Evolutionary conservation across 1,140 invertebrate genomes (phyloP).

Genomic region (Bombus huntii): DNA sequence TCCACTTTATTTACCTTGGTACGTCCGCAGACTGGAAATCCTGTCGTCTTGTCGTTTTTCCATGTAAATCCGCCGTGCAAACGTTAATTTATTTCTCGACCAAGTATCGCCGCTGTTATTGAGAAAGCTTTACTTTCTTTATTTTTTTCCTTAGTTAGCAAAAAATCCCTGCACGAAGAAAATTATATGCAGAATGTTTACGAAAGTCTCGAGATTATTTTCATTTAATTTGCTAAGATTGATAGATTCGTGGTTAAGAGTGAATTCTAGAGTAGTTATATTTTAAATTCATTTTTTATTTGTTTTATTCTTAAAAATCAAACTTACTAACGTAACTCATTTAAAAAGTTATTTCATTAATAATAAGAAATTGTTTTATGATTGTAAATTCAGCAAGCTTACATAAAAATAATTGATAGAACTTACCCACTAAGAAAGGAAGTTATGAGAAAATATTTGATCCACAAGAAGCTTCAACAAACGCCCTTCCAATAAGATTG

Average conservation of each 20-base stretch:
- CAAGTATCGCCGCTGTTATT: background rate
- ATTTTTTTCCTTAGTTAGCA: background rate
- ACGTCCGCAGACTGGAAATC: background rate
- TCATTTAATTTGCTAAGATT: background rate
- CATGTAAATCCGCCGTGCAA: slow-evolving; percentile 5
- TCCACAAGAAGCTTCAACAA: background rate
- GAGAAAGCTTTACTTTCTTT: background rate
- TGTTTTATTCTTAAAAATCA: too few species aligned
- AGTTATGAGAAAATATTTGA: too few species aligned
- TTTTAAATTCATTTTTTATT: too few species aligned
- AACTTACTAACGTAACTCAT: too few species aligned
- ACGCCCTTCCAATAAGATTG: background rate
- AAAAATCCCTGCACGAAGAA: background rate
- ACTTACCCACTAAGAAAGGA: too few species aligned
- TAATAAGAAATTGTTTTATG: too few species aligned
- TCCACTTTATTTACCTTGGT: slow-evolving; percentile 28
- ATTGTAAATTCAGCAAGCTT: too few species aligned
- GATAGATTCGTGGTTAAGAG: background rate
- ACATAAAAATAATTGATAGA: too few species aligned
- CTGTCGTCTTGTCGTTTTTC: slow-evolving; percentile 5
- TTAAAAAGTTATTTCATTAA: too few species aligned
- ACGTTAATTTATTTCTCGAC: slow-evolving; percentile 31
- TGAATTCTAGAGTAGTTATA: too few species aligned
- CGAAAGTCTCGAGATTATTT: background rate
- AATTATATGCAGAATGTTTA: background rate